phyloP scores from a whole-genome alignment of 2,888 invertebrate species.

The Agapostemon virescens region DNA sequence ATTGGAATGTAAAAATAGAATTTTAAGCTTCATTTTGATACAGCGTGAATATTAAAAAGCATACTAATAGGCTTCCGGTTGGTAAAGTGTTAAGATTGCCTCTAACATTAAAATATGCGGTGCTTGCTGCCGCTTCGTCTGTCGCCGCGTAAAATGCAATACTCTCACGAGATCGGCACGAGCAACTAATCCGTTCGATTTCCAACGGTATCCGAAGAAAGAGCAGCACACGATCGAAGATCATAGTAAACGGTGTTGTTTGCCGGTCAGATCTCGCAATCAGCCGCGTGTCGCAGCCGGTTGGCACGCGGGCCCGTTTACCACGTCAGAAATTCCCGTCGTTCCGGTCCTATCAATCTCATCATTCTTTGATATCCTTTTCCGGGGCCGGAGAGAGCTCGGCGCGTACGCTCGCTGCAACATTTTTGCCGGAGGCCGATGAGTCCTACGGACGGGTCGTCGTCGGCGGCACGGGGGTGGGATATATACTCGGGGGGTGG shows the following conservation, averaged over 20 bases:
- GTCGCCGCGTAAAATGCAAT: no score
- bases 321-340: constrained; percentile 51
- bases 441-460: constrained; percentile 6
- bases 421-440: constrained; percentile 51
- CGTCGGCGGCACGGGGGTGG: background rate
- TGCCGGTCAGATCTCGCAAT: background rate
- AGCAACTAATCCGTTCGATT: background rate
- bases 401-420: constrained; percentile 44
- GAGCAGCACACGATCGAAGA: background rate
- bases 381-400: background rate
- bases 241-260: background rate
- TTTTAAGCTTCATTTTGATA: no score
- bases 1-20: no score
- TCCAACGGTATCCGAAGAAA: background rate
- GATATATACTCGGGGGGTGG: background rate
- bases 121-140: no score
- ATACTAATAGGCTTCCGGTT: no score
- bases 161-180: background rate
- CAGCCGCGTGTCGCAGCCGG: background rate
- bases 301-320: background rate
- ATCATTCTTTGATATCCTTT: constrained; percentile 54
- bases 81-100: no score
- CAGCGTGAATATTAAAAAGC: no score
- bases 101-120: no score
- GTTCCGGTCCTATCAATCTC: constrained; percentile 50